phyloP scores from a whole-genome alignment of 2,888 invertebrate species.

The Macrosiphum euphorbiae region DNA sequence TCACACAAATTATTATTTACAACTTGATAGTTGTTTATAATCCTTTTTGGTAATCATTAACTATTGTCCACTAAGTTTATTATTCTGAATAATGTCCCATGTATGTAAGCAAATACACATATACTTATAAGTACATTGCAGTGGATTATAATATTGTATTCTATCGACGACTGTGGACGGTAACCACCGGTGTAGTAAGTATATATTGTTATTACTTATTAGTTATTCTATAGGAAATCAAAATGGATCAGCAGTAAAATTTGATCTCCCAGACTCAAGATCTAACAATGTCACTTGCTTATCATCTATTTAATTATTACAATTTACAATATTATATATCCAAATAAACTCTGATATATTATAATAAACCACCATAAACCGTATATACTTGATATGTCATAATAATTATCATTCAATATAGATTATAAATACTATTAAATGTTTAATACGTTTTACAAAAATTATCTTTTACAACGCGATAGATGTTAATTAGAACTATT shows the following conservation, averaged over 20 bases:
- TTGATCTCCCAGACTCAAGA: background rate
- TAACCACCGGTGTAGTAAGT: background rate
- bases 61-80: background rate
- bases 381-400: background rate
- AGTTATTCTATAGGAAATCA: background rate
- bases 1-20: too few species aligned
- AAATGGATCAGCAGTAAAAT: slow-evolving; percentile 11
- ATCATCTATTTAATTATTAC: too few species aligned
- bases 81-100: background rate
- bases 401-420: background rate
- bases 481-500: background rate
- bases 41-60: too few species aligned
- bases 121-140: background rate
- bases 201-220: background rate
- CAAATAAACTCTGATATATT: background rate
- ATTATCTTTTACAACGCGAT: background rate
- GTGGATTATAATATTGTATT: background rate
- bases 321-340: too few species aligned
- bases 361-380: background rate
- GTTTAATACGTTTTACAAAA: background rate
- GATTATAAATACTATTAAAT: background rate
- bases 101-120: background rate
- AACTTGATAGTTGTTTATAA: too few species aligned
- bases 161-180: background rate
- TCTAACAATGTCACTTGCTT: background rate